Evolutionary conservation across 92 coral and sea anemone species (phyloP), one percentile per base, ranked within the genome.

Genomic region (Bergia sp.): DNA sequence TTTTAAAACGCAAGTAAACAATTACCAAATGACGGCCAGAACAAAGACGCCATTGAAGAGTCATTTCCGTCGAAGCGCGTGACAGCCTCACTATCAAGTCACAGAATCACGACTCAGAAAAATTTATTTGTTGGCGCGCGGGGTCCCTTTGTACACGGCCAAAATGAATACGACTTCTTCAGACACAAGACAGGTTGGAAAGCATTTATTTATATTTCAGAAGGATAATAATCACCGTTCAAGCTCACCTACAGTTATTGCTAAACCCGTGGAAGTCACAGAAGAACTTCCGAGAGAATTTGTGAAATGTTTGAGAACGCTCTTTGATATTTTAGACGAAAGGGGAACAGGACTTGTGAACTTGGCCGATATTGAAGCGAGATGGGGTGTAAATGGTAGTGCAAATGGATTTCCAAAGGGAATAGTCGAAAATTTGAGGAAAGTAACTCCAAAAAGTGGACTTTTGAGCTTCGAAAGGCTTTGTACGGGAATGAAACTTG

Each of bases 281-380:
- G 93, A 95, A 74, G 98, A 94, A 37, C 89, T 97, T 41, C 98
- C 99, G 1, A 75, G 89, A 49, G 99, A 97, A 86, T 97, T 97
- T 91, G 91, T 92, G 65, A 96, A 93, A 75, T 97, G 94, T 82
- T 73, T 97, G 89, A 91, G 90, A 90, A 88, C 96, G 20, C 82
- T 97, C 40, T 97, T 97, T 90, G 98, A 92, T 79, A 94, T 97
- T 80, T 92, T 97, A 58, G 99, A 97, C 80, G 96, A 96, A 80
- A 90, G 89, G 40, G 89, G 91, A 36, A 75, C 90, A 67, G 99
- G 99, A 5, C 92, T 92, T 53, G 94, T 97, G 29, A 94, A 89
- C 55, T 86, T 97, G 29, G 55, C 93, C 23, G 99, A 97, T 74
- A 97, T 97, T 76, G 98, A 97, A 83, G 83, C 93, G 21, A 89